Conservation (phyloP, 2,888 invertebrate species). For the Teleogryllus oceanicus region DNA sequence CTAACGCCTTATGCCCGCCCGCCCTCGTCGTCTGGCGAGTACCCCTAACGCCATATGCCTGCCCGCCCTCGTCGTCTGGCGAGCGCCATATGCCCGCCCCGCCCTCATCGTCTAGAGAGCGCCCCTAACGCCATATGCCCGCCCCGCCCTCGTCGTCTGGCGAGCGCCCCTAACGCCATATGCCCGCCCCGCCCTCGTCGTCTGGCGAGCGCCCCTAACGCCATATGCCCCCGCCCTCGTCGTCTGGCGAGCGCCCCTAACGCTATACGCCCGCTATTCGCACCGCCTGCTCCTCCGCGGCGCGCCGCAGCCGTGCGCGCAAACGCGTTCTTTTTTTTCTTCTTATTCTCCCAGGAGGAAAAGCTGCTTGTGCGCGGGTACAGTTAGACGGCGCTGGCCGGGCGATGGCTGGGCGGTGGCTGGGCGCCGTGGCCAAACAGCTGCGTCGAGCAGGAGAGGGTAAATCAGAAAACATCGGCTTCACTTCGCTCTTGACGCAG, state of each 20-base stretch:
- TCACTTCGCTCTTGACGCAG: too few species aligned
- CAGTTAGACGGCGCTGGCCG: neutral
- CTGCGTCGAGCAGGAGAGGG: too few species aligned
- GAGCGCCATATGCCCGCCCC: neutral
- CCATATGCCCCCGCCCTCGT: neutral
- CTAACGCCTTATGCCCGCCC: neutral
- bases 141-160: neutral
- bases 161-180: too few species aligned
- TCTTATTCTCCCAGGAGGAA: neutral
- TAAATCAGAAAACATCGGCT: too few species aligned
- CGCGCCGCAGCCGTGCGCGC: neutral
- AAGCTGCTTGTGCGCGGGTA: neutral
- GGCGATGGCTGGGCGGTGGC: too few species aligned
- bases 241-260: neutral
- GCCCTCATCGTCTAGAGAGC: neutral
- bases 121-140: neutral
- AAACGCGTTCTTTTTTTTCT: neutral
- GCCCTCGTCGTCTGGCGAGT: neutral
- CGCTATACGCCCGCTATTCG: neutral
- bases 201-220: neutral
- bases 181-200: neutral
- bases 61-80: neutral
- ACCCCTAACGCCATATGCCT: too few species aligned
- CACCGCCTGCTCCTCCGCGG: neutral
- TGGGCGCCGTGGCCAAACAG: too few species aligned